Conservation (phyloP, 2,113 vertebrate species). For the Planiliza haematocheilus region DNA sequence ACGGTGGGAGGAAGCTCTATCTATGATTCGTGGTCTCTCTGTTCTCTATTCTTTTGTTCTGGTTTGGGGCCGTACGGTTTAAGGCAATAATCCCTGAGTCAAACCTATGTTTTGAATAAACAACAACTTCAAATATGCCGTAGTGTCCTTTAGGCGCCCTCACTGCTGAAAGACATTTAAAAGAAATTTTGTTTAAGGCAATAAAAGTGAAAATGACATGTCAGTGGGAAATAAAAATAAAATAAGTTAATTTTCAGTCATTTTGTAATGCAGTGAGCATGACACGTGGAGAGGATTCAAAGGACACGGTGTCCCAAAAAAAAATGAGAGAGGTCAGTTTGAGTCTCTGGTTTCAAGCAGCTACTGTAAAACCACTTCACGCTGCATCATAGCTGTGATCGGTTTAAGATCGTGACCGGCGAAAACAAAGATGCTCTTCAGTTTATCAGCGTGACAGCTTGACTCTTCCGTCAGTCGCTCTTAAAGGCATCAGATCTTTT, state of each 20-base stretch:
- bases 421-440: slow-evolving; percentile 1
- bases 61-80: too few species aligned
- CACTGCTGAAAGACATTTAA: neutral
- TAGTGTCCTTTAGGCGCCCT: too few species aligned
- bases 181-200: slow-evolving; percentile 1
- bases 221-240: neutral
- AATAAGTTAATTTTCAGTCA: neutral
- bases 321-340: neutral
- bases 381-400: neutral
- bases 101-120: too few species aligned
- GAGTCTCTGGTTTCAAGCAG: neutral
- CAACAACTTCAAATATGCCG: too few species aligned
- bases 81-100: too few species aligned
- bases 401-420: neutral
- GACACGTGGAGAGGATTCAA: neutral
- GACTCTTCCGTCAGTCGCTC: slow-evolving; percentile 18
- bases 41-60: too few species aligned
- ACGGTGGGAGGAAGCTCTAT: too few species aligned
- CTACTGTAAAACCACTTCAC: too few species aligned
- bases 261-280: slow-evolving; percentile 2
- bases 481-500: slow-evolving; percentile 19
- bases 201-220: neutral
- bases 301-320: neutral
- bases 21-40: too few species aligned
- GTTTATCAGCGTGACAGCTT: slow-evolving; percentile 21